A percentile compares a stretch with the other conserved stretches of the same genome.
phyloP scores from a whole-genome alignment of 2,797 vertebrate genomes.

The Oryzias sinensis region DNA sequence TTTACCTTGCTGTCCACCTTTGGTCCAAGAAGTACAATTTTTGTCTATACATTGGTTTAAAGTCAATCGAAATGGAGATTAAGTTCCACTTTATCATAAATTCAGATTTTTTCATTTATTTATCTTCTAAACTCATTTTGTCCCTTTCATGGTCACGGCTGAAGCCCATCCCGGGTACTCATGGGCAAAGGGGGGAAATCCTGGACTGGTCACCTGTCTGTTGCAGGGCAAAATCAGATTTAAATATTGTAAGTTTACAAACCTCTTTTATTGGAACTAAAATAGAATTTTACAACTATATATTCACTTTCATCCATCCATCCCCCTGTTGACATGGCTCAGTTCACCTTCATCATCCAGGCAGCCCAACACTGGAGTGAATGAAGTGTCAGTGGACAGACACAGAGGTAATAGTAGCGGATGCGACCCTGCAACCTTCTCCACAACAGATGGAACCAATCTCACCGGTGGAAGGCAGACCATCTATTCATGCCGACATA shows the following conservation, averaged over 20 bases:
- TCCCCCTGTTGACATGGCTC: slow-evolving; percentile 1
- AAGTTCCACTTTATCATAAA: too few species aligned
- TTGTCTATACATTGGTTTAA: too few species aligned
- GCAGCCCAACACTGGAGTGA: slow-evolving; percentile 42
- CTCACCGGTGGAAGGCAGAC: slow-evolving; percentile 54
- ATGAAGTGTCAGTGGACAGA: slow-evolving; percentile 56
- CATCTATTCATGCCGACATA: slow-evolving; percentile 62
- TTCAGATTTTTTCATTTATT: too few species aligned
- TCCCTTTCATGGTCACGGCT: too few species aligned
- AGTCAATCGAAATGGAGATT: too few species aligned
- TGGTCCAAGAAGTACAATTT: neutral
- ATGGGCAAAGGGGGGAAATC: too few species aligned
- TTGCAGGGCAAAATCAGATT: too few species aligned
- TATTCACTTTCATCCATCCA: too few species aligned
- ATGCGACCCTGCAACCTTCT: slow-evolving; percentile 66
- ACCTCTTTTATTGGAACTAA: neutral
- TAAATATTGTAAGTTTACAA: neutral
- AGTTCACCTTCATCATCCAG: slow-evolving; percentile 54
- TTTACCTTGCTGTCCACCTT: slow-evolving; percentile 1
- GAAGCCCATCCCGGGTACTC: too few species aligned
- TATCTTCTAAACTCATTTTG: too few species aligned
- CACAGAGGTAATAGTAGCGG: slow-evolving; percentile 54
- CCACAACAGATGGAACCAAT: slow-evolving; percentile 67
- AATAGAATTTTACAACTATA: neutral
- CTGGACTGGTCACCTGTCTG: too few species aligned